Conservation (phyloP, 2,888 invertebrate genomes). For the Nowickia ferox region DNA sequence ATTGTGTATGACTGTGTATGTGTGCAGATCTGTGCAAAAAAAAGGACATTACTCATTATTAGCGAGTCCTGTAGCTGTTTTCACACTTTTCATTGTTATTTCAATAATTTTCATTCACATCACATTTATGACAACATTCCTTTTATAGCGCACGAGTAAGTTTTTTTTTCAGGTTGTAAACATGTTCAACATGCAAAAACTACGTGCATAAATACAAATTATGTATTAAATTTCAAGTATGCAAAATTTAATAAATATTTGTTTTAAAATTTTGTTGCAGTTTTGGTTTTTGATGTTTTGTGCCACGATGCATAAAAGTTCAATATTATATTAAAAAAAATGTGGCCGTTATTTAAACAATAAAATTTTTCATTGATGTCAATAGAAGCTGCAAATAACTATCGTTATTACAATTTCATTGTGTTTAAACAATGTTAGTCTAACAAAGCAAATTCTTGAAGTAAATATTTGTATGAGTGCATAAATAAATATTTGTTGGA, state of each 20-base stretch:
- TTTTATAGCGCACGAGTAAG: neutral
- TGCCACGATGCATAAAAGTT: neutral
- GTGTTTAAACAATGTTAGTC: no score
- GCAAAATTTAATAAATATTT: slow-evolving; percentile 21
- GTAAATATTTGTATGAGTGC: no score
- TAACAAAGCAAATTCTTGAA: no score
- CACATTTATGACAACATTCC: slow-evolving; percentile 59
- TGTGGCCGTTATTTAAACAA: no score
- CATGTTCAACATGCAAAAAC: slow-evolving; percentile 20
- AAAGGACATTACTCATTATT: slow-evolving; percentile 32
- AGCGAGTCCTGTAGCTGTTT: slow-evolving; percentile 17
- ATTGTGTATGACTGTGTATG: no score
- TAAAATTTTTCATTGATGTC: no score
- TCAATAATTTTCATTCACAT: slow-evolving; percentile 53
- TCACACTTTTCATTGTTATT: neutral
- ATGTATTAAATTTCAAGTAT: slow-evolving; percentile 2
- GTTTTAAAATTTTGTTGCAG: slow-evolving; percentile 10
- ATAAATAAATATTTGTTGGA: no score
- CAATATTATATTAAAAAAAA: neutral
- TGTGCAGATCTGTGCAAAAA: neutral
- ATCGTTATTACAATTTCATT: no score
- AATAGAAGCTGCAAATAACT: no score
- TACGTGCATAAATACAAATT: slow-evolving; percentile 19
- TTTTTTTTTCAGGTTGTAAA: slow-evolving; percentile 31
- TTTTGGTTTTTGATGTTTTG: neutral